These are phyloP conservation scores for Psittacula cyanocephala DNA, from an alignment of 2,113 vertebrate species.

Conservation along the genomic window DNA sequence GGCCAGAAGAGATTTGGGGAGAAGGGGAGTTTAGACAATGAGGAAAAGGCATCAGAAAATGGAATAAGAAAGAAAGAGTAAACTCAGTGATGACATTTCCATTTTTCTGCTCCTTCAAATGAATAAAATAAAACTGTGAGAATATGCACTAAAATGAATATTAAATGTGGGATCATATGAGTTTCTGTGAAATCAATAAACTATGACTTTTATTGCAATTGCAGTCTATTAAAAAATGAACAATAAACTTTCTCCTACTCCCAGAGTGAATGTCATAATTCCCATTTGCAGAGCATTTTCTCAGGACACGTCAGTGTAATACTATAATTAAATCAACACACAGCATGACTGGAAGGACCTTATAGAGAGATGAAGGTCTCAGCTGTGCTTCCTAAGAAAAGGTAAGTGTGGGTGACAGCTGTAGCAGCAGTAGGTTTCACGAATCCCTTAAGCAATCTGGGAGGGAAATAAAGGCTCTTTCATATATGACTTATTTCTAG, in stretches of 20 bases:
- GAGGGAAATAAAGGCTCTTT: background rate
- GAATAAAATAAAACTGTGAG: background rate
- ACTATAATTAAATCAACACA: background rate
- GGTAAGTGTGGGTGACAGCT: background rate
- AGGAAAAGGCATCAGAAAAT: background rate
- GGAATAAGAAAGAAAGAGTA: background rate
- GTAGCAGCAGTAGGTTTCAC: background rate
- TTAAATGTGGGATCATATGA: background rate
- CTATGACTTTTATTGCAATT: background rate
- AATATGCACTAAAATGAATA: background rate
- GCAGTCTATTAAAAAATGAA: background rate
- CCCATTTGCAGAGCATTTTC: background rate
- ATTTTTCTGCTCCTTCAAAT: background rate
- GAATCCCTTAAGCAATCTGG: background rate
- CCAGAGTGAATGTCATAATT: background rate
- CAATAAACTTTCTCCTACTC: background rate
- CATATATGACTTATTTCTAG: background rate
- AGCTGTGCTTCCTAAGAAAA: background rate
- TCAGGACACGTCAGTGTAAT: accelerated
- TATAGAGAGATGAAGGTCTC: background rate
- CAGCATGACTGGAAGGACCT: background rate
- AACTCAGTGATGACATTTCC: background rate
- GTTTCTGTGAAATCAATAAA: background rate
- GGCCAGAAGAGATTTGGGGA: background rate
- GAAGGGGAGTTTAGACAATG: background rate